Percentiles rank a stretch among this genome's conserved stretches.
These are phyloP conservation scores for Diphyllodes magnificus DNA, from an alignment of 2,113 vertebrate genomes.

Conservation along the genomic window DNA sequence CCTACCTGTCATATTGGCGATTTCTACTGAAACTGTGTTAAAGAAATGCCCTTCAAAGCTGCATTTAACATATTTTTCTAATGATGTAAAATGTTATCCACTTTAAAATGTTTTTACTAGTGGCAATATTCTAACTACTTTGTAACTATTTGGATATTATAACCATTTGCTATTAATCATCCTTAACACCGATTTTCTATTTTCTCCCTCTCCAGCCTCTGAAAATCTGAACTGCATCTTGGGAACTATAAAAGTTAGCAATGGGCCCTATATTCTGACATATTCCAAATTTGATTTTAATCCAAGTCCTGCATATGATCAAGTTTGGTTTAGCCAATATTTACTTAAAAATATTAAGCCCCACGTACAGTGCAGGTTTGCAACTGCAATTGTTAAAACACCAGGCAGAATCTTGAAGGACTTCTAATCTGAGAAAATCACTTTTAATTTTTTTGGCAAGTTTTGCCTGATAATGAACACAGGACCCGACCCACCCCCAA, in stretches of 20 bases:
- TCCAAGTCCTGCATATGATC: not conserved
- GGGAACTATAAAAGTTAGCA: not conserved
- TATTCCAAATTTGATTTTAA: not conserved
- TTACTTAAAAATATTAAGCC: not conserved
- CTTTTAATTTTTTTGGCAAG: not conserved
- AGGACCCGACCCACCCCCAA: not conserved
- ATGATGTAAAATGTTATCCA: not conserved
- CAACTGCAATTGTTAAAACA: not conserved
- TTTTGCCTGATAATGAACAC: not conserved
- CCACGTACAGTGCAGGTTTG: rapidly evolving
- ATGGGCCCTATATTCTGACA: not conserved
- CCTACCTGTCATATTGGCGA: not conserved
- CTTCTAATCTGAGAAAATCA: not conserved
- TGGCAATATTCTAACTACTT: not conserved
- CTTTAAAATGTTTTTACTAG: conserved; percentile 32
- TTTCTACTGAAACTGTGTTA: not conserved
- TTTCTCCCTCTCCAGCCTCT: not conserved
- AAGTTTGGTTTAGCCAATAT: not conserved
- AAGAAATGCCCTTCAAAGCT: not conserved
- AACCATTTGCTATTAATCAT: conserved; percentile 20
- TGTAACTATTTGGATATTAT: not conserved
- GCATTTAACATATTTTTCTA: not conserved
- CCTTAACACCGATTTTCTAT: not conserved
- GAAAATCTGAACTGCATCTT: not conserved
- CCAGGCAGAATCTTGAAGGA: not conserved